A percentile compares a stretch with the other conserved stretches of the same genome.
phyloP scores from a whole-genome alignment of 2,888 invertebrate species.

The Strigamia crassipes region DNA sequence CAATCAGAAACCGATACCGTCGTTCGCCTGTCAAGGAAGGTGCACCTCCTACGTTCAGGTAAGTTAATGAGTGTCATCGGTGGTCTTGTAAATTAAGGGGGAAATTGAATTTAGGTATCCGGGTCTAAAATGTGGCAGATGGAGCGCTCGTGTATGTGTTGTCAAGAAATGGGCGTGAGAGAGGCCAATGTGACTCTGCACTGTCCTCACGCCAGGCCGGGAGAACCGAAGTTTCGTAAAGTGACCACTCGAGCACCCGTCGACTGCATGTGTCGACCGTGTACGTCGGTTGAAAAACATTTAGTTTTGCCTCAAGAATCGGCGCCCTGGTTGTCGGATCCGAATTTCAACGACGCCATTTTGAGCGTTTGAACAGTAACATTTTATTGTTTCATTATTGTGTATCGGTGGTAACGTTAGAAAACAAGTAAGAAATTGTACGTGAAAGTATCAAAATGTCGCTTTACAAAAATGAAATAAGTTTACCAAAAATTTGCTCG shows the following conservation, averaged over 20 bases:
- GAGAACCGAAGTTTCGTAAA: slow-evolving; percentile 71
- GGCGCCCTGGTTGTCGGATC: slow-evolving; percentile 61
- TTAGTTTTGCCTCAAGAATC: slow-evolving; percentile 88
- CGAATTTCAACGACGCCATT: slow-evolving; percentile 2
- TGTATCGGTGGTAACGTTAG: too few relatives aligned
- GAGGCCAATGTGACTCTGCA: slow-evolving; percentile 85
- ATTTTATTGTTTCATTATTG: neutral
- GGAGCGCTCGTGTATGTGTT: slow-evolving; percentile 93
- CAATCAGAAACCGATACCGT: slow-evolving; percentile 88
- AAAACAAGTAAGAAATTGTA: too few relatives aligned
- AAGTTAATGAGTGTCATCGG: slow-evolving; percentile 51
- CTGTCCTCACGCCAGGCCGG: slow-evolving; percentile 85
- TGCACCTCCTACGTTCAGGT: slow-evolving; percentile 93
- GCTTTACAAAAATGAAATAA: too few relatives aligned
- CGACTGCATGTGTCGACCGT: slow-evolving; percentile 93
- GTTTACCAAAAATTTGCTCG: too few relatives aligned
- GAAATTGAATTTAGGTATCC: slow-evolving; percentile 70
- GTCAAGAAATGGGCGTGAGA: slow-evolving; percentile 89
- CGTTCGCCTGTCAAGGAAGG: slow-evolving; percentile 87
- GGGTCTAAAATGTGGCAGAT: slow-evolving; percentile 96
- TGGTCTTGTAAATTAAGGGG: neutral
- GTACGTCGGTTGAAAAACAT: slow-evolving; percentile 84
- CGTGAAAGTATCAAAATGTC: too few relatives aligned
- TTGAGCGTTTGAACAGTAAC: neutral
- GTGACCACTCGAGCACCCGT: slow-evolving; percentile 78